Conservation (phyloP, 1,140 invertebrate genomes). For the Sminthurides bifidus region DNA sequence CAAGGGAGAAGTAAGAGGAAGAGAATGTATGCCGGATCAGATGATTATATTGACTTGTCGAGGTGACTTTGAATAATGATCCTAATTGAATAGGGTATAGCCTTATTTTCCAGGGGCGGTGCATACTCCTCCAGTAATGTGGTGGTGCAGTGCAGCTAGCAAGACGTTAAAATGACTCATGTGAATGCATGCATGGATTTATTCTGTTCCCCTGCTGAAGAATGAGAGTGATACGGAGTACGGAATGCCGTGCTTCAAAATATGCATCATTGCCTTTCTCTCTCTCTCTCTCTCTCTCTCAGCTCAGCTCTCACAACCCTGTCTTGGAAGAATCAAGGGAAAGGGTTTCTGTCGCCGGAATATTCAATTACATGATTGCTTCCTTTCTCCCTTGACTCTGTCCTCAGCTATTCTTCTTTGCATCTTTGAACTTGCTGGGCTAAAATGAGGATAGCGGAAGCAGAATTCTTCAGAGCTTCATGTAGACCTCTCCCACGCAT, state of each 20-base stretch:
- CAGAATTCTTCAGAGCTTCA: too few relatives aligned
- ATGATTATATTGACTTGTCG: neutral
- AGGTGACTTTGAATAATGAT: constrained; percentile 13
- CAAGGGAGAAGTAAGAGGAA: neutral
- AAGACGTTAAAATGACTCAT: too few relatives aligned
- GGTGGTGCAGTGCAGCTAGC: too few relatives aligned
- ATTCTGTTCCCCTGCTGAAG: too few relatives aligned
- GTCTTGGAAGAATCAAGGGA: neutral
- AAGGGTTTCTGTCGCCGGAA: neutral
- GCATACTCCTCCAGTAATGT: neutral
- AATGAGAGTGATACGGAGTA: neutral
- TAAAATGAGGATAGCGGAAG: too few relatives aligned
- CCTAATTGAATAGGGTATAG: constrained; percentile 10
- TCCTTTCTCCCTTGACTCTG: neutral
- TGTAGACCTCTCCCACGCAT: too few relatives aligned
- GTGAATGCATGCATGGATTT: too few relatives aligned
- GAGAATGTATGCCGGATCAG: too few relatives aligned
- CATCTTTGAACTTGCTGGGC: too few relatives aligned
- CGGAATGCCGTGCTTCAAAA: neutral
- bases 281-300: neutral
- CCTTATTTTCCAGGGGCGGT: neutral
- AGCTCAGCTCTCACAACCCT: too few relatives aligned
- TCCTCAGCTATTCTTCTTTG: too few relatives aligned
- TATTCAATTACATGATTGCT: constrained; percentile 11
- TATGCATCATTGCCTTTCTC: neutral